Evolutionary conservation across 2,888 invertebrate species (phyloP).

Genomic region (Latrodectus elegans): DNA sequence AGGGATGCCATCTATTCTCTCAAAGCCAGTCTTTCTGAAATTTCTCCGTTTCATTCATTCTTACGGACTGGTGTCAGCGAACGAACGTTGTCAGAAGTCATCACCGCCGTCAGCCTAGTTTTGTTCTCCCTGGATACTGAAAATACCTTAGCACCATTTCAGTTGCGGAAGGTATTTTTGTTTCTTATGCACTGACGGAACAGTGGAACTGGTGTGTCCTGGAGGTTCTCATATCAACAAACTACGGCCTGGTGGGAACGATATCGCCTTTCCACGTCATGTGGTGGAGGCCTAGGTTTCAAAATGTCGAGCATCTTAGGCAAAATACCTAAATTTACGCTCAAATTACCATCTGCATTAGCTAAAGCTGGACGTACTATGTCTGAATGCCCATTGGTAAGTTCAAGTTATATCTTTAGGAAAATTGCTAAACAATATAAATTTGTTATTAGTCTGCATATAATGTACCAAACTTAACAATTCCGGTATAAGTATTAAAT

Average conservation of each 20-base stretch:
- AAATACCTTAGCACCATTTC: not conserved
- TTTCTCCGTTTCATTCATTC: constrained; percentile 50
- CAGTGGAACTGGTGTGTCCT: not conserved
- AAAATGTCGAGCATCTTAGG: constrained; percentile 68
- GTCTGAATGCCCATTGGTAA: constrained; percentile 69
- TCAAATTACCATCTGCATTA: constrained; percentile 65
- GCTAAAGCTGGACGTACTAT: constrained; percentile 69
- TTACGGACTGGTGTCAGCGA: constrained; percentile 4
- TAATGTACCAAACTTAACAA: too few relatives aligned
- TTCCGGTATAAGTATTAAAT: too few relatives aligned
- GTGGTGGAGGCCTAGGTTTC: constrained; percentile 63
- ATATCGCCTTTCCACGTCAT: constrained; percentile 66
- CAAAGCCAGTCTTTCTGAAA: constrained; percentile 34
- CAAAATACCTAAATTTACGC: constrained; percentile 69
- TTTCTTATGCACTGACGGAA: constrained; percentile 23
- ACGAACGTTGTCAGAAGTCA: not conserved
- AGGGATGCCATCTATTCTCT: constrained; percentile 46
- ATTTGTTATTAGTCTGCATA: too few relatives aligned
- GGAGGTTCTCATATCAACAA: constrained; percentile 39
- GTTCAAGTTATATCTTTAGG: not conserved
- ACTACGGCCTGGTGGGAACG: constrained; percentile 67
- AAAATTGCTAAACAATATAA: too few relatives aligned
- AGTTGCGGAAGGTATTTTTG: constrained; percentile 8
- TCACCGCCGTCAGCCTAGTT: not conserved
- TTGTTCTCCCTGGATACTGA: constrained; percentile 40